Evolutionary conservation across 2,113 vertebrate genomes (phyloP).

Genomic region (Scytalopus superciliaris): DNA sequence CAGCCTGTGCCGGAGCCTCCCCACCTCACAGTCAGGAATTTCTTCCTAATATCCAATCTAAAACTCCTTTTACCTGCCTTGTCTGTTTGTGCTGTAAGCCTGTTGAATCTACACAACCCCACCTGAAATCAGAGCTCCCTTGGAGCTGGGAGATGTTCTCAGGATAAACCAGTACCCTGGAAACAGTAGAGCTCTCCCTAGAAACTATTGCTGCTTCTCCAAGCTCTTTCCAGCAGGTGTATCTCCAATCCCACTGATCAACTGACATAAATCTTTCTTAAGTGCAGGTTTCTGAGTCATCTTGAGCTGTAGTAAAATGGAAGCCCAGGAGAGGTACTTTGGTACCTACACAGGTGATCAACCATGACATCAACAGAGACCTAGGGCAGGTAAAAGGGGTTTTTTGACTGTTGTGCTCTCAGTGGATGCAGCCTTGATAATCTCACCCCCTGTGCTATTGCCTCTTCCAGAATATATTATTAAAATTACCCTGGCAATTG

Average conservation of each 20-base stretch:
- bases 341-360: not conserved
- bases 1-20: fast-evolving
- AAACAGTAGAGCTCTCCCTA: not conserved
- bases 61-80: not conserved
- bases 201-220: not conserved
- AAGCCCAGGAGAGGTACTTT: not conserved
- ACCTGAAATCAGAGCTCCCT: not conserved
- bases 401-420: not conserved
- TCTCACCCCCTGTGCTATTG: not conserved
- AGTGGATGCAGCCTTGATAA: not conserved
- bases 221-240: not conserved
- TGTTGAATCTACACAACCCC: not conserved
- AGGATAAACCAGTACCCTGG: not conserved
- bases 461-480: not conserved
- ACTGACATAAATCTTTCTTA: not conserved
- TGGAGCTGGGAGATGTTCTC: not conserved
- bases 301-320: not conserved
- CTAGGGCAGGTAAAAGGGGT: not conserved
- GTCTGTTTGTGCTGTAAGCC: not conserved
- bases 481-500: not conserved
- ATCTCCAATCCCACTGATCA: not conserved
- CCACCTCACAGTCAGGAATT: not conserved
- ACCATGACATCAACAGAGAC: not conserved
- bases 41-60: not conserved
- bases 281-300: not conserved